These are phyloP conservation scores for Artibeus lituratus DNA, from an alignment of 2,797 vertebrate species.

Conservation along the genomic window DNA sequence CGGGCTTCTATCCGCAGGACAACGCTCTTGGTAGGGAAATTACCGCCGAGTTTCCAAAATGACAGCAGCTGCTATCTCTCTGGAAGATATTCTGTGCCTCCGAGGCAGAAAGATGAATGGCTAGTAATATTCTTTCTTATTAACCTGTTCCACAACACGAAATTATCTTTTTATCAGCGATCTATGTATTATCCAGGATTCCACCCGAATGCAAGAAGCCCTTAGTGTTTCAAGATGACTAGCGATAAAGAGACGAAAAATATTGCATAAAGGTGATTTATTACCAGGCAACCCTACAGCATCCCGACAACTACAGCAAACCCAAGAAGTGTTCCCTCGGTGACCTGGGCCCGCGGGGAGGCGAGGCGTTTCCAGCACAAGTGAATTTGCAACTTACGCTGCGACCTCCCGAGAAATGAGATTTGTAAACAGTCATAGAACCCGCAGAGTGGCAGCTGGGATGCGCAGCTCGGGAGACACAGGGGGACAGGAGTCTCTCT, in stretches of 20 bases:
- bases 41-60: constrained; percentile 12
- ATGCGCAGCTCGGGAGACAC: constrained; percentile 25
- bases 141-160: constrained; percentile 64
- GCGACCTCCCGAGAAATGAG: constrained; percentile 62
- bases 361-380: constrained; percentile 28
- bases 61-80: constrained; percentile 49
- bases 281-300: constrained; percentile 26
- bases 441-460: background rate
- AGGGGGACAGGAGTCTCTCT: constrained; percentile 34
- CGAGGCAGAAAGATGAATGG: constrained; percentile 72
- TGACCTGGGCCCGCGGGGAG: constrained; percentile 40
- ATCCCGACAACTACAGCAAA: constrained; percentile 56
- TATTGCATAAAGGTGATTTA: constrained; percentile 51
- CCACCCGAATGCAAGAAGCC: constrained; percentile 5
- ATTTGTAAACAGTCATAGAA: constrained; percentile 57
- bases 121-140: constrained; percentile 73
- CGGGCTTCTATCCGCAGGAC: constrained; percentile 26
- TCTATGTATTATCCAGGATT: constrained; percentile 51
- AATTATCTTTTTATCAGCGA: constrained; percentile 65
- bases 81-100: constrained; percentile 46
- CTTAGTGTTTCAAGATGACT: constrained; percentile 48
- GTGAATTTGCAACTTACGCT: constrained; percentile 60
- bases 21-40: constrained; percentile 47
- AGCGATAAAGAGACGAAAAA: constrained; percentile 66
- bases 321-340: background rate